Evolutionary conservation across 2,888 invertebrate genomes (phyloP).

Genomic region (Ptychoptera contaminata): DNA sequence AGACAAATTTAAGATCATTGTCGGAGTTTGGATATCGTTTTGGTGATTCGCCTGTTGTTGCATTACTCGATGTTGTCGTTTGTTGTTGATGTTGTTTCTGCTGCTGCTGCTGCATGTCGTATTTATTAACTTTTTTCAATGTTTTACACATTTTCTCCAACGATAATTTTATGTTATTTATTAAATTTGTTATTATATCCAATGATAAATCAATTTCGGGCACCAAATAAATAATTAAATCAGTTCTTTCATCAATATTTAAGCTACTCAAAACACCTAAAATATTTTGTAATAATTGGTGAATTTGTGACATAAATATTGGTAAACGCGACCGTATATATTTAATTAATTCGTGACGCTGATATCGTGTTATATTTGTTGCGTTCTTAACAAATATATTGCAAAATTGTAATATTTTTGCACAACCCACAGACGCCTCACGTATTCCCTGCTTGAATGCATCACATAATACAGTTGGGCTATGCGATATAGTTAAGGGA

Average conservation of each 20-base stretch:
- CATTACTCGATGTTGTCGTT: conserved; percentile 15
- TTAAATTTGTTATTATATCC: conserved; percentile 39
- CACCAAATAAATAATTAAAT: conserved; percentile 46
- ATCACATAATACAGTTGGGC: conserved; percentile 42
- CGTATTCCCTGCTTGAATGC: conserved; percentile 44
- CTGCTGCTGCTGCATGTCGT: background rate
- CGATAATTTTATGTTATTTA: conserved; percentile 41
- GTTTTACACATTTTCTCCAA: conserved; percentile 42
- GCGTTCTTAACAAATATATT: conserved; percentile 48
- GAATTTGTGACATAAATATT: conserved; percentile 45
- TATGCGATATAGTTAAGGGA: conserved; percentile 30
- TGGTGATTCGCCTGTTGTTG: background rate
- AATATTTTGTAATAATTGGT: conserved; percentile 41
- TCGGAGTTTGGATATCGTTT: conserved; percentile 12
- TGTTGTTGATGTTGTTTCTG: conserved; percentile 5
- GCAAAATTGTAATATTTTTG: conserved; percentile 41
- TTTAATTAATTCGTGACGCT: conserved; percentile 48
- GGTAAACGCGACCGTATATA: conserved; percentile 49
- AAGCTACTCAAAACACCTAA: conserved; percentile 42
- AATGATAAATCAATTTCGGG: conserved; percentile 49
- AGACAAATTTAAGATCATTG: conserved; percentile 25
- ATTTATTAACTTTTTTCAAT: background rate
- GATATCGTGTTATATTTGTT: conserved; percentile 41
- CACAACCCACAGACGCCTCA: conserved; percentile 36
- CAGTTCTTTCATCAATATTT: conserved; percentile 38